phyloP scores from a whole-genome alignment of 2,888 invertebrate genomes.

The Rotaria magnacalcarata region DNA sequence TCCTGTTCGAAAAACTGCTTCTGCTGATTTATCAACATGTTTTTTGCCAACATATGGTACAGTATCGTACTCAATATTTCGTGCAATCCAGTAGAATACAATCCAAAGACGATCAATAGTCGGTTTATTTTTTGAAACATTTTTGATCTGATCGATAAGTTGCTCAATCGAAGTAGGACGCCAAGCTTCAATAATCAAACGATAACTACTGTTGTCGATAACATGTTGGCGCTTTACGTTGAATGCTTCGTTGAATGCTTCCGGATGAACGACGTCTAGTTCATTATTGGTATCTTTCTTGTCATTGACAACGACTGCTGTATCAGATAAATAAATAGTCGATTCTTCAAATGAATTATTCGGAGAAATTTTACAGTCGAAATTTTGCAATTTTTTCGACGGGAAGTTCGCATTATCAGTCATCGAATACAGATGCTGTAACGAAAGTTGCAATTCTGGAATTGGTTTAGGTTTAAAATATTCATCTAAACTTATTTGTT shows the following conservation, averaged over 20 bases:
- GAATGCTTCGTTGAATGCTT: background rate
- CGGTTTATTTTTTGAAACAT: background rate
- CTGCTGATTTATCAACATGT: constrained; percentile 3
- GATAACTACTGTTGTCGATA: background rate
- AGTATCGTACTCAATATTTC: background rate
- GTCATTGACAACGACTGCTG: background rate
- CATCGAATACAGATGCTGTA: background rate
- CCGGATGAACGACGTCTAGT: background rate
- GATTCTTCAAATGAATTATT: background rate
- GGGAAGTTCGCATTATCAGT: background rate
- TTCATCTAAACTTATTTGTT: background rate
- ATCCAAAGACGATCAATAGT: background rate
- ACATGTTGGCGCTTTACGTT: background rate
- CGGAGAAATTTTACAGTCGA: background rate
- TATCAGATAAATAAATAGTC: background rate
- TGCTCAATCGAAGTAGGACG: background rate
- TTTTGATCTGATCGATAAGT: background rate
- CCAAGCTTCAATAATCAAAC: background rate
- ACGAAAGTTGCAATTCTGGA: background rate
- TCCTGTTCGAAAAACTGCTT: background rate
- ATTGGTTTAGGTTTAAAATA: background rate
- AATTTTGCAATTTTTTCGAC: background rate
- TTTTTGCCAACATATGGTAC: constrained; percentile 6
- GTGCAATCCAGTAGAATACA: background rate
- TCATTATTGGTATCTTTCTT: background rate